phyloP scores from a whole-genome alignment of 92 coral and sea anemone genomes.

The Heteractis magnifica region DNA sequence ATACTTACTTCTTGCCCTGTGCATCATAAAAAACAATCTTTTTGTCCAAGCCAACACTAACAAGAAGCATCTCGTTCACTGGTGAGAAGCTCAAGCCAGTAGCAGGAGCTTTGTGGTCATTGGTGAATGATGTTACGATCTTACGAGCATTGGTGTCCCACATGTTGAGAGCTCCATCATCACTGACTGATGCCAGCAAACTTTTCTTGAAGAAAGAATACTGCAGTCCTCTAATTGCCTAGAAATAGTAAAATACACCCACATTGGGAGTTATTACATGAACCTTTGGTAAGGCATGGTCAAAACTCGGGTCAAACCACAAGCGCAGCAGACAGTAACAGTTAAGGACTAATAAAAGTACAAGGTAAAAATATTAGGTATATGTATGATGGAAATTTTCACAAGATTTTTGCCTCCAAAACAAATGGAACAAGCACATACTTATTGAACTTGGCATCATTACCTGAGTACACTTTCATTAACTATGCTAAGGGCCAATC shows the following conservation, averaged over 20 bases:
- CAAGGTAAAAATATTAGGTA: no score
- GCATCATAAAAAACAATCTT: conserved; percentile 91
- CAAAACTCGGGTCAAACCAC: no score
- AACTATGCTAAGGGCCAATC: no score
- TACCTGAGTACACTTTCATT: no score
- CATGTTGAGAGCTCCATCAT: conserved; percentile 93
- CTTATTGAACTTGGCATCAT: no score
- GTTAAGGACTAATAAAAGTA: no score
- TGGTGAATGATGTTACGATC: conserved; percentile 74
- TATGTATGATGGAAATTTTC: no score
- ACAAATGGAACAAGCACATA: no score
- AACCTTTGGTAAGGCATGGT: no score
- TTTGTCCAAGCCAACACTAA: conserved; percentile 90
- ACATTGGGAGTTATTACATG: no score
- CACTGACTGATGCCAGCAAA: conserved; percentile 91
- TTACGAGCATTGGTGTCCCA: conserved; percentile 94
- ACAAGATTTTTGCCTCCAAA: no score
- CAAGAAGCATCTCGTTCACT: conserved; percentile 92
- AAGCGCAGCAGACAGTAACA: no score
- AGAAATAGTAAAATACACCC: not conserved
- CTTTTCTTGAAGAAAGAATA: conserved; percentile 92
- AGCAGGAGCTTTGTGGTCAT: conserved; percentile 94
- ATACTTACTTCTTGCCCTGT: conserved; percentile 89
- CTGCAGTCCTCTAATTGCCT: conserved; percentile 86
- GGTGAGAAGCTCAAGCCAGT: conserved; percentile 91